A percentile compares a stretch with the other conserved stretches of the same genome.
These are phyloP conservation scores for Nemurella pictetii DNA, from an alignment of 2,888 invertebrate species.

Conservation along the genomic window DNA sequence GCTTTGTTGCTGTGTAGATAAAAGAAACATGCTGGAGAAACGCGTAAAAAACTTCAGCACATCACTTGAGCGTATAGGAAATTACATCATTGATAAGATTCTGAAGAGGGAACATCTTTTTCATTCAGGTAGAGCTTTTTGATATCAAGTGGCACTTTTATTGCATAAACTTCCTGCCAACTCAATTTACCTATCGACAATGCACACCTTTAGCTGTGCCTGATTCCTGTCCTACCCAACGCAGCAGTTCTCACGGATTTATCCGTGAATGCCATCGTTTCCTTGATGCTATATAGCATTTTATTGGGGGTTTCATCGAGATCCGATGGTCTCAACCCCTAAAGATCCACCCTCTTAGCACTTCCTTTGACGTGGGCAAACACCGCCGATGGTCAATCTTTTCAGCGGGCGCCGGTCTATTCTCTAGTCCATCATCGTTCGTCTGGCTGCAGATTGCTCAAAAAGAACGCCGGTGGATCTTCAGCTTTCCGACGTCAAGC, in stretches of 20 bases:
- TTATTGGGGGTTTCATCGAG: background rate
- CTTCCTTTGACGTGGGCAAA: background rate
- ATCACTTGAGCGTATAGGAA: background rate
- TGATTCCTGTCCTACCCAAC: no score
- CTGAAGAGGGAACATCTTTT: background rate
- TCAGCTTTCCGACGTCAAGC: no score
- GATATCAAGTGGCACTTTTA: background rate
- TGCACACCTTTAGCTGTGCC: background rate
- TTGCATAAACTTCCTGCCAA: background rate
- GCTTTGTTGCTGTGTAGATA: background rate
- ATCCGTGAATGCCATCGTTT: background rate
- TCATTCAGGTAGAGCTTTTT: background rate
- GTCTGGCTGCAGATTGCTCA: background rate
- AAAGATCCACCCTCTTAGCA: constrained; percentile 22
- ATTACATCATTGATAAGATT: background rate
- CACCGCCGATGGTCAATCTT: background rate
- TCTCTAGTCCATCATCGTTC: background rate
- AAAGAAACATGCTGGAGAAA: background rate
- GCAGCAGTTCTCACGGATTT: background rate
- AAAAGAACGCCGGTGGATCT: background rate
- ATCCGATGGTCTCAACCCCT: background rate
- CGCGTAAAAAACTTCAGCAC: background rate
- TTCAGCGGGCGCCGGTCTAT: background rate
- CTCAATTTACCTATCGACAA: background rate
- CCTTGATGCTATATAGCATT: background rate